Conservation (phyloP, 2,888 invertebrate species). For the Eupsilia transversa region DNA sequence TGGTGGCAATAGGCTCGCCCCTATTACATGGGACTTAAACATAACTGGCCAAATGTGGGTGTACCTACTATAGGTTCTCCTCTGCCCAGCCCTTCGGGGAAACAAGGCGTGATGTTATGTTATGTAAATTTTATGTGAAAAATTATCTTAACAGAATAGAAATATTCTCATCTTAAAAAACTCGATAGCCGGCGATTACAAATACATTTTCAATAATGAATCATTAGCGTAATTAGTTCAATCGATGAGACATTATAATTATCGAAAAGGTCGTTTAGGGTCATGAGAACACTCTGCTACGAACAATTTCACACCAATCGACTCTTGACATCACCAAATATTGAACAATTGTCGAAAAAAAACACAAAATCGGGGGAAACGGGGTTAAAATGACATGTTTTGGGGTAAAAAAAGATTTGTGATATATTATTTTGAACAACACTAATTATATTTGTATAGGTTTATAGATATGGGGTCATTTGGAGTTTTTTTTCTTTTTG, state of each 20-base stretch:
- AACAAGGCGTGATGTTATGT: no score
- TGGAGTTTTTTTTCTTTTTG: slow-evolving; percentile 72
- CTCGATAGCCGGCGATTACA: slow-evolving; percentile 3
- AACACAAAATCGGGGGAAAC: slow-evolving; percentile 78
- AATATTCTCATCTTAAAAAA: not conserved
- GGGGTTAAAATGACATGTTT: slow-evolving; percentile 88
- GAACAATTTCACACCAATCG: slow-evolving; percentile 83
- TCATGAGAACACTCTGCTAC: slow-evolving; percentile 79
- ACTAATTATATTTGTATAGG: slow-evolving; percentile 89
- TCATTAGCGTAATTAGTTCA: slow-evolving; percentile 56
- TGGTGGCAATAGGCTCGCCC: no score
- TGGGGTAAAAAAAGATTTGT: slow-evolving; percentile 82
- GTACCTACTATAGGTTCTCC: no score
- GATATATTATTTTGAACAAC: slow-evolving; percentile 83
- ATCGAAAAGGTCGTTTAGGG: slow-evolving; percentile 71
- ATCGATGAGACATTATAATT: slow-evolving; percentile 43
- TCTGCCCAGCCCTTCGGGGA: no score
- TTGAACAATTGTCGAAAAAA: slow-evolving; percentile 82
- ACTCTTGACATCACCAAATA: slow-evolving; percentile 85
- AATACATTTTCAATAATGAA: slow-evolving; percentile 35
- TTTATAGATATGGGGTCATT: slow-evolving; percentile 79
- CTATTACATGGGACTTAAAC: no score
- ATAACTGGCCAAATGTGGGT: no score
- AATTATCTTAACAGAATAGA: slow-evolving; percentile 4
- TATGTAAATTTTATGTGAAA: not conserved